A percentile compares a stretch with the other conserved stretches of the same genome.
phyloP scores from a whole-genome alignment of 1,140 invertebrate species.

The Drosophila neocordata region DNA sequence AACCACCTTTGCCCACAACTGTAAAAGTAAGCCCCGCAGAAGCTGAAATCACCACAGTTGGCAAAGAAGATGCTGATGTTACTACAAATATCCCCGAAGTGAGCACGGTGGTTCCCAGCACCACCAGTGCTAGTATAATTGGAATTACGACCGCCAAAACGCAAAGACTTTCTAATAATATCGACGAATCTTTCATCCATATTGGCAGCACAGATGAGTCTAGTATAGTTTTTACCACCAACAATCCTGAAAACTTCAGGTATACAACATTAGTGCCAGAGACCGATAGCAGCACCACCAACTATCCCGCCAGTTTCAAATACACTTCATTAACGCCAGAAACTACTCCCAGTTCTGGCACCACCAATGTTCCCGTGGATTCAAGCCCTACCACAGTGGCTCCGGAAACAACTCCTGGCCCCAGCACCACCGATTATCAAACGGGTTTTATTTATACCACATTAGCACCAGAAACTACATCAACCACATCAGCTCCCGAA shows the following conservation, averaged over 20 bases:
- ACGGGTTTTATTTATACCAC: too few species aligned
- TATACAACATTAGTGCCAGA: background rate
- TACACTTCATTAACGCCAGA: background rate
- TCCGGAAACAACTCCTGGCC: too few species aligned
- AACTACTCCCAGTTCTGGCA: background rate
- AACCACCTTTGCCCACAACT: too few species aligned
- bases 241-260: background rate
- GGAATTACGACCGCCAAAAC: slow-evolving; percentile 1
- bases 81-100: background rate
- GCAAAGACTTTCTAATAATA: background rate
- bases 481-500: background rate
- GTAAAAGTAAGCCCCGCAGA: background rate
- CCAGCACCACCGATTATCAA: too few species aligned
- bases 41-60: slow-evolving; percentile 7
- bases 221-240: background rate
- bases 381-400: too few species aligned
- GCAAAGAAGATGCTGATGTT: background rate
- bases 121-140: slow-evolving; percentile 9
- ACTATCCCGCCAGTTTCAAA: background rate
- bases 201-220: background rate
- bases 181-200: background rate
- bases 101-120: slow-evolving; percentile 12
- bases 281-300: background rate
- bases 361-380: too few species aligned
- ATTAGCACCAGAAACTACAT: too few species aligned